phyloP scores from a whole-genome alignment of 2,797 vertebrate genomes.

The Amazona ochrocephala region DNA sequence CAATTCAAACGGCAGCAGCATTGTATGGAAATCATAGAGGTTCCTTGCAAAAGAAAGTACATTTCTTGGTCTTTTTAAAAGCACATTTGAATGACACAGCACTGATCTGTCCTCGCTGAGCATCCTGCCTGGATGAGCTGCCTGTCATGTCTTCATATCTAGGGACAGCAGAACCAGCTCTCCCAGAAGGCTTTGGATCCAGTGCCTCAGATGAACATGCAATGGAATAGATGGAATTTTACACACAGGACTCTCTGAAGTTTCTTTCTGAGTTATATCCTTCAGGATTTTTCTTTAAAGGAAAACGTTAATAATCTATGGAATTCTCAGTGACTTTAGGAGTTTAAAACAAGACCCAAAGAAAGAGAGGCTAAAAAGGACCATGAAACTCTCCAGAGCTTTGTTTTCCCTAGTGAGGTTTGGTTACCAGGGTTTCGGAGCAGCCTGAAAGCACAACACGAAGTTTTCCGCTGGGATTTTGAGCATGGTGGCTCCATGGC shows the following conservation, averaged over 20 bases:
- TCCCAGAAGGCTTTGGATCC: neutral
- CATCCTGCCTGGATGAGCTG: neutral
- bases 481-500: fast-evolving
- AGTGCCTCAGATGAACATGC: neutral
- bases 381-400: neutral
- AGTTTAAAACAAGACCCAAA: neutral
- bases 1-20: neutral
- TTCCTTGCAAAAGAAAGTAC: neutral
- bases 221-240: slow-evolving; percentile 21
- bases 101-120: neutral
- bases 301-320: neutral
- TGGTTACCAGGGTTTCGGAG: neutral
- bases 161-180: neutral
- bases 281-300: neutral
- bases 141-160: neutral
- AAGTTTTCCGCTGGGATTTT: neutral
- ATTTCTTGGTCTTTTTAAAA: neutral
- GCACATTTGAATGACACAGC: neutral
- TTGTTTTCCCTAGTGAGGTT: neutral
- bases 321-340: neutral
- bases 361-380: neutral
- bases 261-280: neutral
- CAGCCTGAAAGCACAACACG: neutral
- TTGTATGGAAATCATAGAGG: neutral
- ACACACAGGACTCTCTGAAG: neutral